A percentile compares a stretch with the other conserved stretches of the same genome.
Conservation (phyloP, 2,888 invertebrate species). For the Spisula subtruncata region DNA sequence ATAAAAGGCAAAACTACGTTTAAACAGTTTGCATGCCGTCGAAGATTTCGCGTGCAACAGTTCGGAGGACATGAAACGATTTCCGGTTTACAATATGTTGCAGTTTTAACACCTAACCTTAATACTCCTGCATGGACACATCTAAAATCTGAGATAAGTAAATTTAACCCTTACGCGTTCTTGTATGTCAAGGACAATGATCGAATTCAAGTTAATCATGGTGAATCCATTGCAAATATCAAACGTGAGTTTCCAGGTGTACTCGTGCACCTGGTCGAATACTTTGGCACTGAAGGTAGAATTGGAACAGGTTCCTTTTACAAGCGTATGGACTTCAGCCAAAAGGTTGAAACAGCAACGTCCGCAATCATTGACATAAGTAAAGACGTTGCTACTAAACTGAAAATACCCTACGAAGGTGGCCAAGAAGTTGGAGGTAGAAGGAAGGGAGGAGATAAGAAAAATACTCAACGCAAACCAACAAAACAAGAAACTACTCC, state of each 20-base stretch:
- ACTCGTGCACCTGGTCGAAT: neutral
- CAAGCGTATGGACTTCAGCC: neutral
- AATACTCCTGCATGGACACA: slow-evolving; percentile 41
- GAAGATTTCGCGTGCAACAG: neutral
- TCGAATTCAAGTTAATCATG: neutral
- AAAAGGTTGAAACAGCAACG: neutral
- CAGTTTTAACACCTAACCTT: slow-evolving; percentile 27
- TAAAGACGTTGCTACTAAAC: neutral
- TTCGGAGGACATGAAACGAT: neutral
- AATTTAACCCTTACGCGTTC: neutral
- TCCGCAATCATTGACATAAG: neutral
- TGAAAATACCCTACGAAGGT: neutral
- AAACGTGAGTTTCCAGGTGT: neutral
- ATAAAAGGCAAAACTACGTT: slow-evolving; percentile 6
- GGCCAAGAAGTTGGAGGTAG: neutral
- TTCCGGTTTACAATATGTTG: neutral
- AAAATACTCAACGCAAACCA: no score
- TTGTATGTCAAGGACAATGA: slow-evolving; percentile 20
- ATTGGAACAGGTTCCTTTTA: neutral
- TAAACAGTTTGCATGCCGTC: slow-evolving; percentile 25
- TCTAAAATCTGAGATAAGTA: neutral
- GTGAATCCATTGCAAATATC: slow-evolving; percentile 6
- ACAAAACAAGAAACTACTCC: no score
- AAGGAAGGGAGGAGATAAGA: neutral
- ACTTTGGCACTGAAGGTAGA: neutral